Base-by-base conservation (phyloP, 1,140 invertebrate species). In the Aphelenchoides avenae region DNA sequence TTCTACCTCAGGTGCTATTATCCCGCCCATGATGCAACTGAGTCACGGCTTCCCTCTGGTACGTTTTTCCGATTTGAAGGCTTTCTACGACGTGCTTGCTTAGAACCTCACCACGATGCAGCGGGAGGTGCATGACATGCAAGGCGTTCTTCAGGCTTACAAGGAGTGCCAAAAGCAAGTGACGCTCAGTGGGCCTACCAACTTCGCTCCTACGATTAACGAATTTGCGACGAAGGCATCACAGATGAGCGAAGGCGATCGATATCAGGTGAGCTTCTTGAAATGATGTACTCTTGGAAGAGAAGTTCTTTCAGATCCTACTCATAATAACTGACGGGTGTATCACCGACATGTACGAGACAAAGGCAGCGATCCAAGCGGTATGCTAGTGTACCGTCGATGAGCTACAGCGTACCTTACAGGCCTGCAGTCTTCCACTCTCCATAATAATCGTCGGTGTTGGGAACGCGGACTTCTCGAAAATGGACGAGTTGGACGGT, bases 261-360 rank as follows among this genome's bases (percentile, higher is more conserved):
- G n/a, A n/a, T n/a, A n/a, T n/a, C n/a, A n/a, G n/a, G n/a, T n/a
- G n/a, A n/a, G 3, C 20, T n/a, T n/a, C n/a, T n/a, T n/a, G n/a
- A n/a, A n/a, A n/a, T n/a, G n/a, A n/a, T n/a, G n/a, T n/a, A n/a
- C n/a, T n/a, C n/a, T n/a, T n/a, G n/a, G n/a, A 52, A n/a, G n/a
- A n/a, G n/a, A 78, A 11, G 13, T 18, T 34, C 5, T 61, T 61
- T 22, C 60, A 53, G 33, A 80, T 85, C 36, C 72, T 86, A 2
- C 76, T 86, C 0, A 82, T 86, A 43, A 76, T 86, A 4, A 86
- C 85, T 2, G 85, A 86, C 77, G 85, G 85, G 20, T 80, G 84
- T 26, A 83, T 86, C 29, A 84, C 82, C 5, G 84, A 85, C 66
- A 84, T 85, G 81, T 77, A 54, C 13, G 1, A 26, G 13, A 15